These are phyloP conservation scores for Eurypyga helias DNA, from an alignment of 2,113 vertebrate species.

Conservation along the genomic window DNA sequence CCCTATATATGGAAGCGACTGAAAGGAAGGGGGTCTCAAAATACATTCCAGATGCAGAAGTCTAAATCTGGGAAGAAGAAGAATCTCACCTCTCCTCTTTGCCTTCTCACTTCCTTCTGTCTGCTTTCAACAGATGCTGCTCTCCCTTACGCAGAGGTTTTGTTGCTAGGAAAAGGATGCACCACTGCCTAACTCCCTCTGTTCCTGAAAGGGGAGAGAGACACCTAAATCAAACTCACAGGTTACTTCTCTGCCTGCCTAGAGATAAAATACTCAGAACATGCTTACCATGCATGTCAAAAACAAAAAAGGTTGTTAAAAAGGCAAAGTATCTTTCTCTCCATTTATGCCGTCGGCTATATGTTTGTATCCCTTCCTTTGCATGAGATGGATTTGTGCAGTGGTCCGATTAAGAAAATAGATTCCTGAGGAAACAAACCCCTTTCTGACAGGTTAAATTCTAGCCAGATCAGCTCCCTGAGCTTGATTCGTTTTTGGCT, in stretches of 20 bases:
- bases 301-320: background rate
- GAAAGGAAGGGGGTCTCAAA: background rate
- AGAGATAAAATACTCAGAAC: background rate
- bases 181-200: background rate
- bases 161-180: background rate
- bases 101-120: background rate
- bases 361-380: background rate
- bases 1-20: background rate
- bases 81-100: background rate
- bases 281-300: background rate
- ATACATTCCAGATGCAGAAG: background rate
- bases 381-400: background rate
- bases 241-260: background rate
- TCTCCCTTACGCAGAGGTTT: background rate
- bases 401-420: background rate
- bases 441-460: background rate
- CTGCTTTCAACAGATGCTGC: background rate
- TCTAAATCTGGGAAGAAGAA: background rate
- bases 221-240: background rate
- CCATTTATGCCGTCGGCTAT: background rate
- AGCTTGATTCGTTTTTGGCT: background rate
- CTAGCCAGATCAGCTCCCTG: background rate
- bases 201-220: background rate
- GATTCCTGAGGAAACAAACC: background rate
- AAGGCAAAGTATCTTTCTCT: background rate